Base-by-base conservation (phyloP, 2,797 vertebrate species). In the Gymnocypris eckloni region DNA sequence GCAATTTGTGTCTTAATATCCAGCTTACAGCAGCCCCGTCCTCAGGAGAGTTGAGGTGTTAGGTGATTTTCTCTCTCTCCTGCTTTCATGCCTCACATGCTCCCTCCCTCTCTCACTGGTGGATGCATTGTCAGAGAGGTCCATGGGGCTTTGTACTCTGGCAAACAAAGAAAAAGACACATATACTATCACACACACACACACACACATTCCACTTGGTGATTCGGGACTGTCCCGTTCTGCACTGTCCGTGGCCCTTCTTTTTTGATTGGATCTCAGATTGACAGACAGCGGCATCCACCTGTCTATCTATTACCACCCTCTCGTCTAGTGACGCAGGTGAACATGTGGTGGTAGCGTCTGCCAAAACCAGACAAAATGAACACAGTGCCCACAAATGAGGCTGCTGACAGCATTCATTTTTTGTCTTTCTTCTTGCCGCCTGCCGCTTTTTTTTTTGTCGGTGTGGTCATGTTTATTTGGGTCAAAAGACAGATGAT, bases 1-100 rank as follows among this genome's bases (percentile, higher is more conserved):
- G 96, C 97, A 98, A 98, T 99, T 98, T 98, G 97, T 98, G 98
- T 99, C 97, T 99, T 98, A 98, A 99, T 99, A 98, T 98, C 96
- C 95, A 96, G 95, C 97, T 97, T 97, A 96, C 95, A 96, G 94
- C 95, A 92, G 96, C 95, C 94, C 93, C 91, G 95, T 95, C 96
- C 96, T 95, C 95, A 84, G 90, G 96, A 97, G 96, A 91, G 91
- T 91, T 91, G 92, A 86, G 93, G 92, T 94, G 94, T 93, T 90
- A 90, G 93, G 87, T 94, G 90, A 91, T 94, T 94, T 90, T 82
- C 71, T 77, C 78, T 83, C 70, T 79, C 48, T 13, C 22, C 20
- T 37, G 39, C 41, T 85, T 59, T 50, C 50, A 71, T 66, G 52
- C 82, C 84, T 79, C 81, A 37, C 78, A 4, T 67, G 59, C 77